Conservation (phyloP, 2,797 vertebrate species). For the Pampus argenteus region DNA sequence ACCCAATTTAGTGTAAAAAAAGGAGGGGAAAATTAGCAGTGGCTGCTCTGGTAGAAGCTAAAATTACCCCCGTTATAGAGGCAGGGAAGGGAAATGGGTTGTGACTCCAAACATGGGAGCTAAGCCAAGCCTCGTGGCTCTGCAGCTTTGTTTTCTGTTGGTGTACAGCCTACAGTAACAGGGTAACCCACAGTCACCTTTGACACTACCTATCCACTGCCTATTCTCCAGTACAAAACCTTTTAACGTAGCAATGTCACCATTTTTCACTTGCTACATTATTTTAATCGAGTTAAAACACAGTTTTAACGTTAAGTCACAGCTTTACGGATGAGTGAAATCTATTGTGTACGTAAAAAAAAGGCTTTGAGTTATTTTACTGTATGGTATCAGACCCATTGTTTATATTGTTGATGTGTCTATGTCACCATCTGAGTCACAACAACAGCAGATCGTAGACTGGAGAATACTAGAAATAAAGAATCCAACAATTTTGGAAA, state of each 20-base stretch:
- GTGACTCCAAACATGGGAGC: conserved; percentile 62
- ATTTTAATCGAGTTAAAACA: background rate
- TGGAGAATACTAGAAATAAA: conserved; percentile 2
- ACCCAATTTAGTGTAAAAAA: conserved; percentile 57
- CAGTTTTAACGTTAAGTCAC: background rate
- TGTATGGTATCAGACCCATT: background rate
- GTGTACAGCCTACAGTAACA: conserved; percentile 31
- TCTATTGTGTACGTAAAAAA: background rate
- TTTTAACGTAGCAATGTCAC: background rate
- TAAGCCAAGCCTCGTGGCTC: conserved; percentile 58
- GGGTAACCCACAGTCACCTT: conserved; percentile 41
- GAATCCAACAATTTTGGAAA: conserved; percentile 22
- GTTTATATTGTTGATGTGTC: background rate
- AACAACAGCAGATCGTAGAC: conserved; percentile 11
- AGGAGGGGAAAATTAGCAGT: conserved; percentile 50
- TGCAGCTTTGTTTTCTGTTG: conserved; percentile 62
- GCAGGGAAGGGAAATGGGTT: conserved; percentile 56
- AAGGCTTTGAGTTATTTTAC: background rate
- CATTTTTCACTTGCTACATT: background rate
- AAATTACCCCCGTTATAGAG: conserved; percentile 53
- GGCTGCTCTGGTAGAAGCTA: conserved; percentile 42
- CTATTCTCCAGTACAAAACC: background rate
- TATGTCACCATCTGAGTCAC: background rate
- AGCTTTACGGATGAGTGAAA: conserved; percentile 8
- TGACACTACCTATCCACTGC: conserved; percentile 2